Percentiles rank a stretch among this genome's conserved stretches.
Evolutionary conservation across 2,113 vertebrate species (phyloP).

Genomic region (Istiophorus platypterus): DNA sequence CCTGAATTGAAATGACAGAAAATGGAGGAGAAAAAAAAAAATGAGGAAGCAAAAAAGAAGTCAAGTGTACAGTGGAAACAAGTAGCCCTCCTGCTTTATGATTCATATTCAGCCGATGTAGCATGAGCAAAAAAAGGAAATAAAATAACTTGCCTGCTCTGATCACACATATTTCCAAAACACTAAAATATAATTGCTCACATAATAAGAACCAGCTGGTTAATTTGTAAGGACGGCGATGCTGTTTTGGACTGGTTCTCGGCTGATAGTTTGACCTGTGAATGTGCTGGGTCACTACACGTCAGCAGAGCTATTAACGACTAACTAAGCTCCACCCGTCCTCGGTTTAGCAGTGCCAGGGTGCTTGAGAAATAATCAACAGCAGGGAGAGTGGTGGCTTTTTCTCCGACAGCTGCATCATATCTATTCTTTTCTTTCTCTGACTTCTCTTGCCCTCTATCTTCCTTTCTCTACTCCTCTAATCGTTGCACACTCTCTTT

Average conservation of each 20-base stretch:
- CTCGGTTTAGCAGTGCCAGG: slow-evolving; percentile 51
- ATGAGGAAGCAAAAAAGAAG: background rate
- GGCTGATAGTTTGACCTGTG: slow-evolving; percentile 38
- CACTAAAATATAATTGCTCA: background rate
- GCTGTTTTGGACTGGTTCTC: slow-evolving; percentile 5
- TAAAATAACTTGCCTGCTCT: background rate
- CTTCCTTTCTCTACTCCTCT: background rate
- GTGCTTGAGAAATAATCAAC: slow-evolving; percentile 54
- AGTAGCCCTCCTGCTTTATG: background rate
- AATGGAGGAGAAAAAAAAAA: background rate
- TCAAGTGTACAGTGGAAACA: background rate
- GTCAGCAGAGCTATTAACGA: slow-evolving; percentile 53
- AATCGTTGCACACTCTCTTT: background rate
- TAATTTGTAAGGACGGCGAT: slow-evolving; percentile 31
- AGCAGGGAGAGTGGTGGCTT: slow-evolving; percentile 33
- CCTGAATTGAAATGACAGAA: slow-evolving; percentile 39
- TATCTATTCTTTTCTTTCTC: slow-evolving; percentile 29
- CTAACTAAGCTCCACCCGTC: slow-evolving; percentile 39
- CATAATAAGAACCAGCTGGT: slow-evolving; percentile 11
- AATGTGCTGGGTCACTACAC: slow-evolving; percentile 35
- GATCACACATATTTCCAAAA: slow-evolving; percentile 32
- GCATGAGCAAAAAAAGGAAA: background rate
- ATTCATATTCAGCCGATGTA: slow-evolving; percentile 12
- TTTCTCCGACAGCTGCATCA: slow-evolving; percentile 34
- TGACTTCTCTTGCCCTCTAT: background rate